These are phyloP conservation scores for Cantharis rustica DNA, from an alignment of 2,888 invertebrate genomes.

Conservation along the genomic window DNA sequence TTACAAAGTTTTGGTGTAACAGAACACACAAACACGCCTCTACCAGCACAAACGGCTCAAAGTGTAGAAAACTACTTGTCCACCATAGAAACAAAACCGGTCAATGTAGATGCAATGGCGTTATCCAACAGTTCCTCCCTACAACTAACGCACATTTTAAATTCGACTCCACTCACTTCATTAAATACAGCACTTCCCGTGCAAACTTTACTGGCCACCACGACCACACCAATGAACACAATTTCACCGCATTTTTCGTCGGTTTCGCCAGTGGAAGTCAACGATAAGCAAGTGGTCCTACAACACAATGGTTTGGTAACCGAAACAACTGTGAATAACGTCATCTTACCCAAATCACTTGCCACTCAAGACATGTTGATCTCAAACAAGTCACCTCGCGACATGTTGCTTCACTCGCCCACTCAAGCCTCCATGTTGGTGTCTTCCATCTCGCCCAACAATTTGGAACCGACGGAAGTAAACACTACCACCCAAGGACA, in stretches of 20 bases:
- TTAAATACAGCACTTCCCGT: slow-evolving; percentile 29
- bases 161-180: slow-evolving; percentile 4
- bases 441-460: slow-evolving; percentile 37
- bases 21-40: slow-evolving; percentile 54
- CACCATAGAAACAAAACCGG: slow-evolving; percentile 55
- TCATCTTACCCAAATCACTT: slow-evolving; percentile 28
- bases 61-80: slow-evolving; percentile 65
- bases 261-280: slow-evolving; percentile 11
- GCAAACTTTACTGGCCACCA: slow-evolving; percentile 29
- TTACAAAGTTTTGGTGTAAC: slow-evolving; percentile 58
- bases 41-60: slow-evolving; percentile 64
- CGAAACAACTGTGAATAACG: slow-evolving; percentile 24
- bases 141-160: slow-evolving; percentile 16
- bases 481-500: slow-evolving; percentile 47
- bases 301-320: slow-evolving; percentile 26
- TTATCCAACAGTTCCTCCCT: slow-evolving; percentile 6
- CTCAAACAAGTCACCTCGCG: slow-evolving; percentile 39
- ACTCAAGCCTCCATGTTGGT: slow-evolving; percentile 43
- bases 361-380: slow-evolving; percentile 42
- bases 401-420: slow-evolving; percentile 52
- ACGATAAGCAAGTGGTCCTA: slow-evolving; percentile 27
- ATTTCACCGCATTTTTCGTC: slow-evolving; percentile 12
- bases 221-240: slow-evolving; percentile 27
- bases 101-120: slow-evolving; percentile 12
- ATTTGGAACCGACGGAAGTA: slow-evolving; percentile 51